Percentiles rank a stretch among this genome's conserved stretches.
These are phyloP conservation scores for Herpetotheres cachinnans DNA, from an alignment of 2,113 vertebrate species.

Conservation along the genomic window DNA sequence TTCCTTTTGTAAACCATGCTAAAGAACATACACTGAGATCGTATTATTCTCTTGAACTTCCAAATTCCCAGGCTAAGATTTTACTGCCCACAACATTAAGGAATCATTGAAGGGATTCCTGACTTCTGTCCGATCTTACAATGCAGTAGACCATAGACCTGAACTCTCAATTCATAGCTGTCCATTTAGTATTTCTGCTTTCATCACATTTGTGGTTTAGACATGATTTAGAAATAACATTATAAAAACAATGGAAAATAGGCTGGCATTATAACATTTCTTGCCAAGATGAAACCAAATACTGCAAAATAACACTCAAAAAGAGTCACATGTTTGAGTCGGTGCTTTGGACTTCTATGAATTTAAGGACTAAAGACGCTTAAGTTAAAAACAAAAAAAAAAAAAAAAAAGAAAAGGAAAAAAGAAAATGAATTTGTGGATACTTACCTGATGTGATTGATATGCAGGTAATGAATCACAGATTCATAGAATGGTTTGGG, in stretches of 20 bases:
- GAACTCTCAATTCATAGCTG: background rate
- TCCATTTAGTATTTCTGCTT: background rate
- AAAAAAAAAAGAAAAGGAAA: fast-evolving
- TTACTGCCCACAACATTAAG: background rate
- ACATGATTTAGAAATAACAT: background rate
- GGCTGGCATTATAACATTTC: background rate
- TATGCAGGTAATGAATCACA: background rate
- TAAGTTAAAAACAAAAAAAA: background rate
- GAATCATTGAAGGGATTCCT: background rate
- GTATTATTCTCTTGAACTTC: background rate
- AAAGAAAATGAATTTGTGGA: background rate
- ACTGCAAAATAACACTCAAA: background rate
- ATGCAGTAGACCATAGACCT: background rate
- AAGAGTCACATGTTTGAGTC: background rate
- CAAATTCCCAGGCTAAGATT: background rate
- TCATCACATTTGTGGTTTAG: background rate
- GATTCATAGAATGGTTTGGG: too few relatives aligned
- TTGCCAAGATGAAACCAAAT: background rate
- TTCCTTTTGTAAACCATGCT: background rate
- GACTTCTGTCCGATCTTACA: background rate
- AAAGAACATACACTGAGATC: background rate
- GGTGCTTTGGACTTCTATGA: background rate
- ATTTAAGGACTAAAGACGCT: background rate
- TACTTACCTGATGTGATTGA: background rate
- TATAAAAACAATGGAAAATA: background rate